Conservation (phyloP, 2,113 vertebrate species). For the Chlamydotis undulata region DNA sequence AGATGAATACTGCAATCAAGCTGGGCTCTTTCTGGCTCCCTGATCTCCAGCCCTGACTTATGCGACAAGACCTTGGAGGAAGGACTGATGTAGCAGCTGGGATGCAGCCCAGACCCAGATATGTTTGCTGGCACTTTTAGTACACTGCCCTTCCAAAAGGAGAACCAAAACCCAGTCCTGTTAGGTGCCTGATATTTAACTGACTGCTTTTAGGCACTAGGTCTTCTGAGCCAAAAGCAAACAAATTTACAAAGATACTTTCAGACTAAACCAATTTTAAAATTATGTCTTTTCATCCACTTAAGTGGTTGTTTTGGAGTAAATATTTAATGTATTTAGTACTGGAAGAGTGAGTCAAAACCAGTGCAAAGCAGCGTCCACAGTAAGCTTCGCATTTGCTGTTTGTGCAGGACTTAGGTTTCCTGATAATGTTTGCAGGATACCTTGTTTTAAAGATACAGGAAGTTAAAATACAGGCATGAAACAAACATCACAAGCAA, state of each 20-base stretch:
- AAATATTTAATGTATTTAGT: neutral
- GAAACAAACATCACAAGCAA: neutral
- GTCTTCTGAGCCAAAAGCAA: neutral
- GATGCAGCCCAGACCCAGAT: neutral
- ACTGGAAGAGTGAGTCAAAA: neutral
- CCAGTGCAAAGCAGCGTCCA: neutral
- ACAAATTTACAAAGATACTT: neutral
- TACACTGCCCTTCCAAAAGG: neutral
- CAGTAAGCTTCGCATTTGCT: neutral
- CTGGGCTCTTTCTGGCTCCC: neutral
- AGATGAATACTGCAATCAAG: neutral
- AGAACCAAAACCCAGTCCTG: neutral
- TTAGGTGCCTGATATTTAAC: neutral
- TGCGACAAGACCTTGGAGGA: accelerated
- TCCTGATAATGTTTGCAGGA: neutral
- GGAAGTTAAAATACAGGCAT: neutral
- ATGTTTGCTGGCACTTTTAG: neutral
- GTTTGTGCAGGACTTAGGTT: neutral
- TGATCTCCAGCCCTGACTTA: neutral
- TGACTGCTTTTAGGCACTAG: neutral
- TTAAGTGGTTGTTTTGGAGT: neutral
- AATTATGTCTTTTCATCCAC: neutral
- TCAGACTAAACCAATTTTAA: neutral
- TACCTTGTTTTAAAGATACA: neutral
- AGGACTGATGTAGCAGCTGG: neutral